Base-by-base conservation (phyloP, 2,797 vertebrate species). In the Gouania willdenowi region DNA sequence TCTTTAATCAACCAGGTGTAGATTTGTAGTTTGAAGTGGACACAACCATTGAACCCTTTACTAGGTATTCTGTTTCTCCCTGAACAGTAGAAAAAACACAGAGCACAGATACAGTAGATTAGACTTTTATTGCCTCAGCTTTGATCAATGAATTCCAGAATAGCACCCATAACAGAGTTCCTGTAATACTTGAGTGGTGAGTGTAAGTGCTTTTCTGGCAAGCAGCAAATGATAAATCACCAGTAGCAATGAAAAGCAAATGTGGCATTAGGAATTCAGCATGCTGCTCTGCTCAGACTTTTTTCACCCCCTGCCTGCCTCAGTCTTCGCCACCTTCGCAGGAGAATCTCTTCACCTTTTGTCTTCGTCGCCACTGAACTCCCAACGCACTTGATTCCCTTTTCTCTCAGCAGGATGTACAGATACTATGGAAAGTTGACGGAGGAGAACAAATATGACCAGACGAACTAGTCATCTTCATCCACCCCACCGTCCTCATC, bases 311-410 rank as follows among this genome's bases (percentile, higher is more conserved):
- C 71, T 3, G 23, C 61, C 60, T 55, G 61, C 41, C 41, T 38
- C 39, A 27, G 47, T 67, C 43, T 54, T 50, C n/a, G 3, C 28
- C n/a, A 8, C 59, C 65, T 60, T 71, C 9, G 52, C 51, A 61
- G 52, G 69, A 50, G 53, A n/a, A 32, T 71, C 57, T 45, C 66
- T 61, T 68, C 75, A 79, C 73, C 75, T 79, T 75, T 79, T 58
- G 71, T 68, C 49, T 57, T 53, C 10, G 30, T 26, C 38, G 58
- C 48, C 18, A 4, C 46, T 9, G 27, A 65, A 57, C 44, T 31
- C 34, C 59, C 46, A 42, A 47, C 50, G 35, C 46, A 45, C 73
- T 71, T 75, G 58, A 76, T 77, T 58, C 73, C 43, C 41, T 23
- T 67, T 41, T 30, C 38, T 72, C 73, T 67, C 69, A 66, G 64